Conservation (phyloP, 2,888 invertebrate species). For the Lumbricus terrestris region DNA sequence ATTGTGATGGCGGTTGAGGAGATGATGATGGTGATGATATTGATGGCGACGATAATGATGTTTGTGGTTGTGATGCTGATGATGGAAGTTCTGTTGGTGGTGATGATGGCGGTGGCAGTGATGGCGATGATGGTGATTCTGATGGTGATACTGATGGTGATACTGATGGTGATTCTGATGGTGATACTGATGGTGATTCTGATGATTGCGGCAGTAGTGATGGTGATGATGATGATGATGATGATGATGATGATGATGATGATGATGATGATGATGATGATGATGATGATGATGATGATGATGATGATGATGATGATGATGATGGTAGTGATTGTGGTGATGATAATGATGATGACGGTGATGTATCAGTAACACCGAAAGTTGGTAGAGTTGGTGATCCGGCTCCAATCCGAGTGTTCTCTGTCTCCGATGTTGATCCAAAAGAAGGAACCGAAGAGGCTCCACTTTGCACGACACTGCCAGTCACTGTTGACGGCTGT, state of each 20-base stretch:
- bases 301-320: background rate
- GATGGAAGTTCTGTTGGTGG: background rate
- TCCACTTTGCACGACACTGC: too few relatives aligned
- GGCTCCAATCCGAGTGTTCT: background rate
- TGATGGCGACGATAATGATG: background rate
- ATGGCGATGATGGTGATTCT: background rate
- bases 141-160: background rate
- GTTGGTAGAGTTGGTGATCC: background rate
- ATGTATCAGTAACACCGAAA: background rate
- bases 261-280: background rate
- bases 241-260: background rate
- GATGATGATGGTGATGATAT: too few relatives aligned
- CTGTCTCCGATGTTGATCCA: background rate
- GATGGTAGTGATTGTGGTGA: background rate
- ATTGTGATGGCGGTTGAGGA: background rate
- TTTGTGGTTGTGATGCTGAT: background rate
- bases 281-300: background rate
- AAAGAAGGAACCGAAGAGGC: too few relatives aligned
- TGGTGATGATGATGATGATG: background rate
- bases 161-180: background rate
- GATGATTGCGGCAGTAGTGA: background rate
- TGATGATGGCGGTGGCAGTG: background rate
- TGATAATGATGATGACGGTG: background rate
- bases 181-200: background rate
- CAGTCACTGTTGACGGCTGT: too few relatives aligned